Evolutionary conservation across 2,888 invertebrate species (phyloP).

Genomic region (Branchellion lobata): DNA sequence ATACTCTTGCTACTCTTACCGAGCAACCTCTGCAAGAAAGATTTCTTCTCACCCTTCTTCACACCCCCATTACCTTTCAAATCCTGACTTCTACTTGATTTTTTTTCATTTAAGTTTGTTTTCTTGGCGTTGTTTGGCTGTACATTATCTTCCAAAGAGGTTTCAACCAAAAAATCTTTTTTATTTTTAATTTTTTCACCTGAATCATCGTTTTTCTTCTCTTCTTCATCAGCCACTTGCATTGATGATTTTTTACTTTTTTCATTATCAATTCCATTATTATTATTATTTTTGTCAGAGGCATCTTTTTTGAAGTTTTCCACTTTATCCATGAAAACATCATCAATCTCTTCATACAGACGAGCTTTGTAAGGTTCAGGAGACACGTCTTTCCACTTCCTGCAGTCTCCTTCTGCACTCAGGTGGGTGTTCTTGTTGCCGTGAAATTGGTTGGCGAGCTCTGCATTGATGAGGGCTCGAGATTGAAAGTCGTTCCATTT

Average conservation of each 20-base stretch:
- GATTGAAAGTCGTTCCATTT: background rate
- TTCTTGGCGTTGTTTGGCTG: background rate
- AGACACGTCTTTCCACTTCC: background rate
- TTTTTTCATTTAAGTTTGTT: no score
- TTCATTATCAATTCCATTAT: background rate
- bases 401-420: background rate
- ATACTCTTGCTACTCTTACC: slow-evolving; percentile 41
- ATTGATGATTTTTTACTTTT: background rate
- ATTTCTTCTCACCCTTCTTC: slow-evolving; percentile 37
- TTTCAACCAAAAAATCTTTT: no score
- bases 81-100: no score
- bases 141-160: background rate
- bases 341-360: slow-evolving; percentile 40
- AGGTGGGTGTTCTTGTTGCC: background rate
- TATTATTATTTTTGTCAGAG: background rate
- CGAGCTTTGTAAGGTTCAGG: background rate
- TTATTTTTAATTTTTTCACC: no score
- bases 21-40: slow-evolving; percentile 45
- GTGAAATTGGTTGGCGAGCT: background rate
- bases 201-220: background rate
- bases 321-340: slow-evolving; percentile 28
- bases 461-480: background rate
- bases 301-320: background rate
- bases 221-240: background rate
- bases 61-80: background rate